Conservation (phyloP, 1,140 invertebrate genomes). For the Zaprionus inermis region DNA sequence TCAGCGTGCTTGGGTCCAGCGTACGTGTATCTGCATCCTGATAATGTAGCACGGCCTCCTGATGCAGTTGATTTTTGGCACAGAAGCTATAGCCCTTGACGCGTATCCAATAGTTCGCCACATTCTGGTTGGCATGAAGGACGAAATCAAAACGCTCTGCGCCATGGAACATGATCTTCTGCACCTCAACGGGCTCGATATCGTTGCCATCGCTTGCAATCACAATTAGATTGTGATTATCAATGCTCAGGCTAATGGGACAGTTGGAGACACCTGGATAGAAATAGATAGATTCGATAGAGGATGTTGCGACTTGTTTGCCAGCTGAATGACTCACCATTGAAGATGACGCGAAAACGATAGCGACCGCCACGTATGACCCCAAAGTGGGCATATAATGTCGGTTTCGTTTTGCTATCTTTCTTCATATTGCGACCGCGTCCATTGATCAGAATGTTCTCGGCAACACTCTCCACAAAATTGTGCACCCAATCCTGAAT, state of each 20-base stretch:
- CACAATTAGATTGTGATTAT: slow-evolving; percentile 88
- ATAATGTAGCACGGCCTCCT: slow-evolving; percentile 76
- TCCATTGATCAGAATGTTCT: slow-evolving; percentile 86
- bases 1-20: slow-evolving; percentile 53
- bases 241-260: slow-evolving; percentile 88
- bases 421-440: slow-evolving; percentile 81
- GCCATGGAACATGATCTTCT: slow-evolving; percentile 87
- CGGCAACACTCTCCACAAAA: slow-evolving; percentile 81
- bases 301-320: neutral
- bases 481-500: slow-evolving; percentile 82
- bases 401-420: slow-evolving; percentile 53
- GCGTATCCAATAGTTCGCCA: slow-evolving; percentile 87
- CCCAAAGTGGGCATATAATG: slow-evolving; percentile 63
- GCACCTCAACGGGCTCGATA: slow-evolving; percentile 87
- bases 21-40: slow-evolving; percentile 54
- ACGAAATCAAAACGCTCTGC: slow-evolving; percentile 91
- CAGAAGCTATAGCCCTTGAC: slow-evolving; percentile 78
- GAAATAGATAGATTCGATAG: neutral
- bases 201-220: slow-evolving; percentile 91
- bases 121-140: slow-evolving; percentile 87
- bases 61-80: slow-evolving; percentile 68
- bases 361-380: slow-evolving; percentile 84
- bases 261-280: slow-evolving; percentile 88
- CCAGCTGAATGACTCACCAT: slow-evolving; percentile 75
- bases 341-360: slow-evolving; percentile 86